phyloP scores from a whole-genome alignment of 2,888 invertebrate genomes.

The Byasa hedistus region DNA sequence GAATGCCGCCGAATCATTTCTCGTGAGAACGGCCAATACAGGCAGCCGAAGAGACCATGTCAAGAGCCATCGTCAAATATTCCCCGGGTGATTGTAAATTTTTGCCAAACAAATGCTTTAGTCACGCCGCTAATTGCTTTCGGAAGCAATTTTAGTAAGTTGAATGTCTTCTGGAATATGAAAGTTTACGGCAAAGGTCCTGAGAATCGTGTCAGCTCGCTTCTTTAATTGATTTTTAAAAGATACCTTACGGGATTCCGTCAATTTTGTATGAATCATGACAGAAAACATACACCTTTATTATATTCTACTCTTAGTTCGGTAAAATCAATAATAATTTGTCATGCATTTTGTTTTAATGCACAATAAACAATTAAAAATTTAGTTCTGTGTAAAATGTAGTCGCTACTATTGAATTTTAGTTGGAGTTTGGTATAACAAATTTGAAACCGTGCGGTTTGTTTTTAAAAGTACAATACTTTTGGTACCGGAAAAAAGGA shows the following conservation, averaged over 20 bases:
- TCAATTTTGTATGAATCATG: constrained; percentile 22
- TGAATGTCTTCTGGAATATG: constrained; percentile 44
- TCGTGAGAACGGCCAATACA: constrained; percentile 70
- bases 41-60: constrained; percentile 38
- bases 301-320: constrained; percentile 6
- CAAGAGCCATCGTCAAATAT: constrained; percentile 66
- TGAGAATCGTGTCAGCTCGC: constrained; percentile 66
- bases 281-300: background rate
- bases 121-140: constrained; percentile 67
- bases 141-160: constrained; percentile 61
- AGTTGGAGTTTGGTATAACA: background rate
- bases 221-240: constrained; percentile 41
- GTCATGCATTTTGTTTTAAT: constrained; percentile 8
- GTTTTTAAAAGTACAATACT: background rate
- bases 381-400: constrained; percentile 1
- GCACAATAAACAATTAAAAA: constrained; percentile 10
- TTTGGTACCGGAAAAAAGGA: background rate
- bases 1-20: constrained; percentile 70
- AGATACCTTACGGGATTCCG: constrained; percentile 36
- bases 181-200: constrained; percentile 51
- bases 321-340: constrained; percentile 8
- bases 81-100: constrained; percentile 67
- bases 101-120: constrained; percentile 74
- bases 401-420: background rate
- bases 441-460: background rate